A percentile compares a stretch with the other conserved stretches of the same genome.
Conservation (phyloP, 1,140 invertebrate genomes). For the Heliconius melpomene region DNA sequence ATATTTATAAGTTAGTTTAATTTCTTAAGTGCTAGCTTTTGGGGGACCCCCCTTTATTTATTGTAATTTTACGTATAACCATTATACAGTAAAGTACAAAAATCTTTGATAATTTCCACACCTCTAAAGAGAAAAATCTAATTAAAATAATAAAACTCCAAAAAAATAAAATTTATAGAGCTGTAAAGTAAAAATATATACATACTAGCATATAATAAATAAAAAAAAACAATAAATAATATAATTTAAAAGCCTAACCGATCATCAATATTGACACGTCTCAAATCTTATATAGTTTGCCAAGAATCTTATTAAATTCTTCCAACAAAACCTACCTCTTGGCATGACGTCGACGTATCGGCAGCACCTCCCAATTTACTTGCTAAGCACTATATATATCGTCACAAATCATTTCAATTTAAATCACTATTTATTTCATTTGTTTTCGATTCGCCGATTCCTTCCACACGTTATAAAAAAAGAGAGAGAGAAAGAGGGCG, state of each 20-base stretch:
- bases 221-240: no score
- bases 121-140: no score
- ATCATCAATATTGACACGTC: neutral
- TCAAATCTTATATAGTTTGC: neutral
- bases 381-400: constrained; percentile 65
- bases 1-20: no score
- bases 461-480: constrained; percentile 15
- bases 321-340: constrained; percentile 55
- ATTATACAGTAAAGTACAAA: no score
- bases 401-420: constrained; percentile 71
- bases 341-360: constrained; percentile 66
- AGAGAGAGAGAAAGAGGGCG: constrained; percentile 23
- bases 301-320: constrained; percentile 23
- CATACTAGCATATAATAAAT: no score
- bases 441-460: constrained; percentile 38
- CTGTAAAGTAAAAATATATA: neutral
- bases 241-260: no score
- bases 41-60: no score
- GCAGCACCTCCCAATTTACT: constrained; percentile 60
- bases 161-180: neutral
- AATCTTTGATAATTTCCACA: no score
- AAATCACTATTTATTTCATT: constrained; percentile 54
- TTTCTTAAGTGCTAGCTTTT: no score
- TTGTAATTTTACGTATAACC: no score
- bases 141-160: no score